Evolutionary conservation across 2,113 vertebrate genomes (phyloP), one percentile per base, ranked within the genome.

Genomic region (Hiodon tergisus): DNA sequence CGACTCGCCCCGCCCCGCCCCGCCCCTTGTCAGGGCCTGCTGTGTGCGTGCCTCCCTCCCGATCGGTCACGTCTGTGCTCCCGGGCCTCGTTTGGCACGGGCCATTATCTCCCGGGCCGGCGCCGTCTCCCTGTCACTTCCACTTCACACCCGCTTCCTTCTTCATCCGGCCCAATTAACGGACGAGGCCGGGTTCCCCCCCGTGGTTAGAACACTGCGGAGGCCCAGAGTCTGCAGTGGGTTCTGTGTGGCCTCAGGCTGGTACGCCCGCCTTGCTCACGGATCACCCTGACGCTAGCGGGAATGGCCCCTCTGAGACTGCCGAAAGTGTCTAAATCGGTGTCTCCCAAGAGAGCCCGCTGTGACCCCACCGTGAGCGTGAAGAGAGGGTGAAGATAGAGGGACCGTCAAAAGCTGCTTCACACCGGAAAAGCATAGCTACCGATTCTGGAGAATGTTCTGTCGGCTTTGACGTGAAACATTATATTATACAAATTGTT

Each of bases 11-110:
- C 81, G 84, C 90, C 93, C 92, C 87, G 91, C 90, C 87, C 86
- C 84, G 92, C 91, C 92, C 94, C 91, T 31, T 93, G 90, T 91
- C 93, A 90, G 88, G 90, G 91, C 84, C 85, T 91, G 91, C 90
- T 90, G 88, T 89, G 88, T 88, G 88, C 6, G 47, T 2, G 5
- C 52, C 3, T n/a, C 86, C 92, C 91, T 90, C 89, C 87, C 88
- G 87, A 89, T 90, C 89, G 89, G 89, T 93, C 91, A 85, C 87
- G 86, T 91, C 86, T 83, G 85, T 91, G 91, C 31, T 31, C 31
- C 31, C 31, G 31, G 31, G 31, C 31, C 31, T 31, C 31, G 31
- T 31, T 31, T 31, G 31, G 31, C 31, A 31, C 89, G 86, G 85
- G 82, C 73, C 85, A 16, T 67, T 68, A 69, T 74, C 60, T 72